These are phyloP conservation scores for Vanessa tameamea DNA, from an alignment of 1,140 invertebrate species.

Conservation along the genomic window DNA sequence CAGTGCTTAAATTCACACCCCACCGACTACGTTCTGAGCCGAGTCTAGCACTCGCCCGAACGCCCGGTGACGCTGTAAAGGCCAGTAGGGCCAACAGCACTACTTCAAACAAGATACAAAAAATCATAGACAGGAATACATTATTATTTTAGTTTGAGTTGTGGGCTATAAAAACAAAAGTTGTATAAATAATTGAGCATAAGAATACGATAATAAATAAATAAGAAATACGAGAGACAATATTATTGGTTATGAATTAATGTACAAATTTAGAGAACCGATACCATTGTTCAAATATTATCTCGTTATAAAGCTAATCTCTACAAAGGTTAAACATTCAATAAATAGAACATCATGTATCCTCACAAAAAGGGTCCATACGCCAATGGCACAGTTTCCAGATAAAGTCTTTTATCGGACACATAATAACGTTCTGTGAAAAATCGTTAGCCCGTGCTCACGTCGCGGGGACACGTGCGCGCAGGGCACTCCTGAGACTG, in stretches of 20 bases:
- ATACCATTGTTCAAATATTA: slow-evolving; percentile 5
- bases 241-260: not conserved
- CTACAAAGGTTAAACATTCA: slow-evolving; percentile 26
- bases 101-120: too few species aligned
- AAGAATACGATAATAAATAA: too few species aligned
- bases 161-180: too few species aligned
- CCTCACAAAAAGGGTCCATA: slow-evolving; percentile 48
- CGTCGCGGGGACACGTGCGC: slow-evolving; percentile 66
- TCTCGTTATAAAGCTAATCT: not conserved
- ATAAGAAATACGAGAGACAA: too few species aligned
- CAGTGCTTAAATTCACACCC: too few species aligned
- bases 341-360: slow-evolving; percentile 28
- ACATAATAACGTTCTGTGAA: slow-evolving; percentile 70
- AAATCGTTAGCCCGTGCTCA: slow-evolving; percentile 72
- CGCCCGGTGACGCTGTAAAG: too few species aligned
- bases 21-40: too few species aligned
- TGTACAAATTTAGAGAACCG: not conserved
- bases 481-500: slow-evolving; percentile 71
- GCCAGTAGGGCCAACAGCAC: too few species aligned
- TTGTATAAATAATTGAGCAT: too few species aligned
- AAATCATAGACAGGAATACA: too few species aligned
- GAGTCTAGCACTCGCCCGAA: too few species aligned
- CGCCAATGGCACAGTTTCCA: slow-evolving; percentile 51
- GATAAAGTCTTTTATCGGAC: slow-evolving; percentile 62
- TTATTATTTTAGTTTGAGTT: too few species aligned